phyloP scores from a whole-genome alignment of 2,113 vertebrate species.

The Grammomys dolichurus region DNA sequence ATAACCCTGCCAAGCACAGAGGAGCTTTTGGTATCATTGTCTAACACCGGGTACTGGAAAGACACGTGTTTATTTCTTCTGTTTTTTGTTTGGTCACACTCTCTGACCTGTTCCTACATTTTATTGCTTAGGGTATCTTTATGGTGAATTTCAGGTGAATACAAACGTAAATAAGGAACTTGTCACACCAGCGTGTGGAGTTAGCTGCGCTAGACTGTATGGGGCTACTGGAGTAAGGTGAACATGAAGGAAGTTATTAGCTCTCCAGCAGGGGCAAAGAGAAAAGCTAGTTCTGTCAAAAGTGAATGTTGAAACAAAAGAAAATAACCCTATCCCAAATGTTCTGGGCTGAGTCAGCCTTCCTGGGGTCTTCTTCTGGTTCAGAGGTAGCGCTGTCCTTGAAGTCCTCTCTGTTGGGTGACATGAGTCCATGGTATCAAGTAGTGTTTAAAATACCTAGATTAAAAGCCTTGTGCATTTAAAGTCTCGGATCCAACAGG shows the following conservation, averaged over 20 bases:
- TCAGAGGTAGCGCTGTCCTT: constrained; percentile 78
- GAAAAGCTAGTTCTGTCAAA: constrained; percentile 80
- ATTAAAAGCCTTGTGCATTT: constrained; percentile 81
- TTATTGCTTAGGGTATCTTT: background rate
- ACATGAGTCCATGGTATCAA: constrained; percentile 79
- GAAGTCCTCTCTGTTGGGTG: constrained; percentile 73
- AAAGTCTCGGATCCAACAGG: constrained; percentile 81
- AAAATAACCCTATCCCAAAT: constrained; percentile 77
- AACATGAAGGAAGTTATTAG: constrained; percentile 82
- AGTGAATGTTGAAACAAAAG: constrained; percentile 82
- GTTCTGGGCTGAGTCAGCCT: constrained; percentile 74
- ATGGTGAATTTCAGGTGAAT: constrained; percentile 50
- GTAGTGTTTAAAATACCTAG: constrained; percentile 75
- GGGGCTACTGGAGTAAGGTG: constrained; percentile 64
- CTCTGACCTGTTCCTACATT: background rate
- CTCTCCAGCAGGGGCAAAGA: constrained; percentile 78
- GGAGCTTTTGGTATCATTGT: constrained; percentile 74
- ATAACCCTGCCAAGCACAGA: constrained; percentile 13
- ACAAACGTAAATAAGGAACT: constrained; percentile 72
- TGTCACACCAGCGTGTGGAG: background rate
- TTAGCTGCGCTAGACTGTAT: constrained; percentile 66
- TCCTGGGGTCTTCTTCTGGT: constrained; percentile 83
- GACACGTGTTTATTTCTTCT: constrained; percentile 43
- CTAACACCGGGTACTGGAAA: constrained; percentile 33
- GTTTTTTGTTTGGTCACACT: constrained; percentile 55